Conservation (phyloP, 2,113 vertebrate species). For the Larimichthys crocea region DNA sequence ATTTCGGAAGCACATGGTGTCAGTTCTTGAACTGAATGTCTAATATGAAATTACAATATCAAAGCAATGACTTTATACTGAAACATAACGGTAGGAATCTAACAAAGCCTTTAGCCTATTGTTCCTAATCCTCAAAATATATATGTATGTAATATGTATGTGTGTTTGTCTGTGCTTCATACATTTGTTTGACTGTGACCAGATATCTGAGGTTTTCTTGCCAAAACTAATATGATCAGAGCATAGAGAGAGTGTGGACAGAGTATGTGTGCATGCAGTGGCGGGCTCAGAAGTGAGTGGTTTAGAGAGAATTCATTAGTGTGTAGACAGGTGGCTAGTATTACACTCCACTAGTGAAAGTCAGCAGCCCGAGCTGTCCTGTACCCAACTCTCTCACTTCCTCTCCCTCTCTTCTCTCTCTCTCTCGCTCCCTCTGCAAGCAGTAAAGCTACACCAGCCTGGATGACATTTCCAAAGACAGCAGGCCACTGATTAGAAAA, state of each 20-base stretch:
- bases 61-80: neutral
- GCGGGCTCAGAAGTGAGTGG: conserved; percentile 73
- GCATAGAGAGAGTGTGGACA: conserved; percentile 31
- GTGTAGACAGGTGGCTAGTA: conserved; percentile 83
- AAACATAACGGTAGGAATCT: neutral
- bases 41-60: neutral
- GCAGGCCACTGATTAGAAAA: conserved; percentile 85
- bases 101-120: neutral
- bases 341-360: conserved; percentile 82
- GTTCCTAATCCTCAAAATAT: neutral
- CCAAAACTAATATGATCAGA: conserved; percentile 63
- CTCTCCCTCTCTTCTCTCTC: conserved; percentile 13
- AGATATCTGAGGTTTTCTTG: conserved; percentile 41
- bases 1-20: neutral
- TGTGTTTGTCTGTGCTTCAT: conserved; percentile 3
- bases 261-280: conserved; percentile 32
- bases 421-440: conserved; percentile 23
- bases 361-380: conserved; percentile 71
- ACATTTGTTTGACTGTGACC: conserved; percentile 25
- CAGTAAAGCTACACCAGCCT: conserved; percentile 73
- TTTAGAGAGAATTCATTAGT: conserved; percentile 85
- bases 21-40: conserved; percentile 7
- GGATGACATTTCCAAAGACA: conserved; percentile 82
- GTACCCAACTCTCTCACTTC: conserved; percentile 41
- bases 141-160: neutral